phyloP scores from a whole-genome alignment of 2,797 vertebrate species.

The Macropodus opercularis region DNA sequence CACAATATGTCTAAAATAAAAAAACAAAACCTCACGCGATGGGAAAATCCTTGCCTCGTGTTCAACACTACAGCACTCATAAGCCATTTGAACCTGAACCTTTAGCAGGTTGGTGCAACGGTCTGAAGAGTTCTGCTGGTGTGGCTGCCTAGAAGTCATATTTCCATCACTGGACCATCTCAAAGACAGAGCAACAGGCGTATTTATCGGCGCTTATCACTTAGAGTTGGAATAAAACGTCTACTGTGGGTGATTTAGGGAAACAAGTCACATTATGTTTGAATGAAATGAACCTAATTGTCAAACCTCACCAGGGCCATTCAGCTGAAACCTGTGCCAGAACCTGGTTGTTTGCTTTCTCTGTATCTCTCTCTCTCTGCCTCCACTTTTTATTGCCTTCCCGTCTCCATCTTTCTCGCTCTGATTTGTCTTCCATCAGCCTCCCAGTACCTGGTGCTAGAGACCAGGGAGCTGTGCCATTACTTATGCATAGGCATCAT shows the following conservation, averaged over 20 bases:
- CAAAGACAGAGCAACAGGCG: conserved; percentile 39
- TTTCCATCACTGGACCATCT: conserved; percentile 50
- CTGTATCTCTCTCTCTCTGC: conserved; percentile 35
- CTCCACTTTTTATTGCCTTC: conserved; percentile 60
- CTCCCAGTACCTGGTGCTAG: conserved; percentile 45
- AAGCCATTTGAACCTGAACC: conserved; percentile 47
- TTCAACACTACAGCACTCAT: conserved; percentile 31
- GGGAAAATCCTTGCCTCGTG: conserved; percentile 9
- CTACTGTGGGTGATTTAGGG: background rate
- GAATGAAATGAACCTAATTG: too few species aligned
- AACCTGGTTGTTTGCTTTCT: conserved; percentile 41
- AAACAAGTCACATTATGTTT: background rate
- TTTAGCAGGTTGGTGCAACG: conserved; percentile 55
- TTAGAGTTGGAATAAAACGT: background rate
- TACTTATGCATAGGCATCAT: conserved; percentile 89
- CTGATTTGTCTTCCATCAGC: conserved; percentile 76
- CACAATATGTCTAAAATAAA: too few species aligned
- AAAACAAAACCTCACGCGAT: too few species aligned
- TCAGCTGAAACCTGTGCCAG: conserved; percentile 42
- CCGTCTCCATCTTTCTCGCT: conserved; percentile 59
- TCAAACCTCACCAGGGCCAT: conserved; percentile 9
- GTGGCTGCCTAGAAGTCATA: conserved; percentile 65
- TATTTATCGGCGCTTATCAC: conserved; percentile 6
- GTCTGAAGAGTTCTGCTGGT: conserved; percentile 66
- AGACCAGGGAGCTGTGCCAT: conserved; percentile 75